Evolutionary conservation across 2,888 invertebrate genomes (phyloP).

Genomic region (Limnephilus marmoratus): DNA sequence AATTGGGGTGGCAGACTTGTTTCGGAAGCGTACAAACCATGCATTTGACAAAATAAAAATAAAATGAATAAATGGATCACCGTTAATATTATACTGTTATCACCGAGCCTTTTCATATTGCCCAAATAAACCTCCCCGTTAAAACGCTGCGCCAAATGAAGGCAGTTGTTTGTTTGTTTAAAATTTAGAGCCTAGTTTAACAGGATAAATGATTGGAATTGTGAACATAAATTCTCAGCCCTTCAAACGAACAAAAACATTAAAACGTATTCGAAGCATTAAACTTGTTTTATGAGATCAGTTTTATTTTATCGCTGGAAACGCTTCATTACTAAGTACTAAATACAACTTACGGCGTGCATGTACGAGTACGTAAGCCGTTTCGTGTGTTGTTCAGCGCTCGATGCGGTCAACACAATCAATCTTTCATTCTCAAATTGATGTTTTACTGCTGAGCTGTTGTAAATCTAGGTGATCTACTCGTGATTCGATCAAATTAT

Average conservation of each 20-base stretch:
- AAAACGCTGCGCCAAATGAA: background rate
- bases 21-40: background rate
- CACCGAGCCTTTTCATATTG: background rate
- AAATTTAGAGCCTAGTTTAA: background rate
- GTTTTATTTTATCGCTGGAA: background rate
- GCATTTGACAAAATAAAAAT: background rate
- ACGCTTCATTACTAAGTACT: constrained; percentile 2
- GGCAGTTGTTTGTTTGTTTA: background rate
- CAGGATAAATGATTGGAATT: background rate
- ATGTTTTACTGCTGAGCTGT: background rate
- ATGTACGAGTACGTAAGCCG: background rate
- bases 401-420: background rate
- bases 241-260: background rate
- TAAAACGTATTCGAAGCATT: background rate
- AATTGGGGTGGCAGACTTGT: background rate
- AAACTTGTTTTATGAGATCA: background rate
- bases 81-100: background rate
- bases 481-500: background rate
- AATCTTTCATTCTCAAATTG: background rate
- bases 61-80: background rate
- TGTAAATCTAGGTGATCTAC: background rate
- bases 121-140: background rate
- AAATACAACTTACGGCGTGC: background rate
- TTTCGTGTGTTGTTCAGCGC: background rate
- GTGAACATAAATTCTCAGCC: background rate